Percentiles rank a stretch among this genome's conserved stretches.
Evolutionary conservation across 2,888 invertebrate species (phyloP).

Genomic region (Willowsia nigromaculata): DNA sequence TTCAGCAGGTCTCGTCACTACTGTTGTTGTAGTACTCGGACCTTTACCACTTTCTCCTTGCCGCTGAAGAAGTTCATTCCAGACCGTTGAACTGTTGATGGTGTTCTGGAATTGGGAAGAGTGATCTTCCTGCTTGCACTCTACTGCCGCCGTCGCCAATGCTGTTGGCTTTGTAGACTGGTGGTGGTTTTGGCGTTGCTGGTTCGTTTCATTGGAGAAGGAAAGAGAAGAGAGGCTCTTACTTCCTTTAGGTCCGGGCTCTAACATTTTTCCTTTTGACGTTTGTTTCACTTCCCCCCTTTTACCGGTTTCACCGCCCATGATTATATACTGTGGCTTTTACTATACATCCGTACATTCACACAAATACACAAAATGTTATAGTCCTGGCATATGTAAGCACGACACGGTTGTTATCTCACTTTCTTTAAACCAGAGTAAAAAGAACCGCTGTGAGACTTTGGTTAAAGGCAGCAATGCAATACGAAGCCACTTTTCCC

Average conservation of each 20-base stretch:
- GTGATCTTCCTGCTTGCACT: slow-evolving; percentile 20
- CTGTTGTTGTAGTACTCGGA: background rate
- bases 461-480: background rate
- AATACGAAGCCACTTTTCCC: background rate
- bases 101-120: slow-evolving; percentile 59
- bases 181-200: background rate
- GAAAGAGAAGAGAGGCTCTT: background rate
- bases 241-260: slow-evolving; percentile 21
- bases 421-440: background rate
- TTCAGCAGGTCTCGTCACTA: background rate
- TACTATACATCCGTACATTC: background rate
- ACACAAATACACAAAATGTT: no score
- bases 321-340: slow-evolving; percentile 9
- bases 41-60: slow-evolving; percentile 17
- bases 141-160: background rate
- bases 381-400: background rate
- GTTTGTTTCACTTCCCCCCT: slow-evolving; percentile 63
- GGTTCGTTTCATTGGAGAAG: slow-evolving; percentile 33
- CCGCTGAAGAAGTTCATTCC: slow-evolving; percentile 56
- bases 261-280: slow-evolving; percentile 58
- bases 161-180: background rate
- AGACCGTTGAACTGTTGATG: slow-evolving; percentile 65
- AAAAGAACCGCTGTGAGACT: background rate
- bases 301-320: slow-evolving; percentile 56
- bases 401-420: background rate